Conservation (phyloP, 2,113 vertebrate species). For the Daphoenositta chrysoptera region DNA sequence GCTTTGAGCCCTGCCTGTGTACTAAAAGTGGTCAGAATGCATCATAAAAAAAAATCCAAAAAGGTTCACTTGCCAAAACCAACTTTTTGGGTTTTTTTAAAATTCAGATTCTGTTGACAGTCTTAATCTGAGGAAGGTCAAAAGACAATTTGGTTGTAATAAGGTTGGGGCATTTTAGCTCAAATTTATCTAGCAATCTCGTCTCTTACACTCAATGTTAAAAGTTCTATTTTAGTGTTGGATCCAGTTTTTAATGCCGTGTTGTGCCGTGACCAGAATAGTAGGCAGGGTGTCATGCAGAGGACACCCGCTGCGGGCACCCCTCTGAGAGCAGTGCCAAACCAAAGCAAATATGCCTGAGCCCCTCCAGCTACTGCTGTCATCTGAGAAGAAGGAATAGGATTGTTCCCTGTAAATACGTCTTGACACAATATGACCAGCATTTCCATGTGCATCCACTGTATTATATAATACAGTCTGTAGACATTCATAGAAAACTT, state of each 20-base stretch:
- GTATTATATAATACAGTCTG: constrained; percentile 7
- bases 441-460: background rate
- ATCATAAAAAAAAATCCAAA: background rate
- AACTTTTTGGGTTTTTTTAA: background rate
- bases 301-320: constrained; percentile 22
- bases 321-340: constrained; percentile 17
- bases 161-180: background rate
- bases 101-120: background rate
- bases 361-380: constrained; percentile 51
- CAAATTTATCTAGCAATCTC: background rate
- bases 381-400: background rate
- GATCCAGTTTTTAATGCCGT: constrained; percentile 3
- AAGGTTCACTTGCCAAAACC: background rate
- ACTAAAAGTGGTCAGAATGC: background rate
- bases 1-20: background rate
- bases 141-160: background rate
- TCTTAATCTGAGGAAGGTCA: background rate
- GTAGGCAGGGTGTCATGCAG: constrained; percentile 30
- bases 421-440: constrained; percentile 45
- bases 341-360: background rate
- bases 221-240: background rate
- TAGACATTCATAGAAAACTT: constrained; percentile 23
- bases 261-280: background rate
- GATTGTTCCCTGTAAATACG: constrained; percentile 7
- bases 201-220: background rate